Conservation (phyloP, 2,888 invertebrate species). For the Phortica okadai region DNA sequence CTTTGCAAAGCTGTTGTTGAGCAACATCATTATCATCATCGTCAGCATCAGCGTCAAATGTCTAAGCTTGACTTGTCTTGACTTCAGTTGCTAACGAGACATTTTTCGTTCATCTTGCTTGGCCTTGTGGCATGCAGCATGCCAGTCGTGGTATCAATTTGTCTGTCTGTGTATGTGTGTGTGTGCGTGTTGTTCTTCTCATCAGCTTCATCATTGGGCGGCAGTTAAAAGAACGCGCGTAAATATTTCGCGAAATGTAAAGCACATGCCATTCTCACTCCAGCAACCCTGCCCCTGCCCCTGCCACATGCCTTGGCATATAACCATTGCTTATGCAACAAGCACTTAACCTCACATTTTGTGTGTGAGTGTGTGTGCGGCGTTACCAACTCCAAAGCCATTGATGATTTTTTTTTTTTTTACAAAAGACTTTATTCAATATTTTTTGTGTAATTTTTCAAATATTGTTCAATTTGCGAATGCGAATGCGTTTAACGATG, state of each 20-base stretch:
- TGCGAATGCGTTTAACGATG: conserved; percentile 67
- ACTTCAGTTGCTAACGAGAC: conserved; percentile 72
- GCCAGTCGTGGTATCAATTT: not conserved
- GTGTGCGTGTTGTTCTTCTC: too few species aligned
- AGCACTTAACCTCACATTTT: conserved; percentile 13
- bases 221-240: conserved; percentile 15
- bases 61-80: conserved; percentile 42
- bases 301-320: not conserved
- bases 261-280: not conserved
- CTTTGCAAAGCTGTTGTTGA: conserved; percentile 28
- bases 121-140: not conserved
- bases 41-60: conserved; percentile 51
- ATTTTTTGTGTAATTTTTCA: conserved; percentile 69
- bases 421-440: conserved; percentile 39
- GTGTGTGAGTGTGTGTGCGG: not conserved
- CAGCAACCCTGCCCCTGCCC: not conserved
- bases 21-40: conserved; percentile 30
- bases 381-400: too few species aligned
- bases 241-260: conserved; percentile 45
- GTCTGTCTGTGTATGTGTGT: too few species aligned
- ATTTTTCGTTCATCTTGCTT: not conserved
- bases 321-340: not conserved
- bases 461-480: conserved; percentile 74
- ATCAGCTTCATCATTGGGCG: too few species aligned
- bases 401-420: not conserved